Percentiles rank a stretch among this genome's conserved stretches.
These are phyloP conservation scores for Macquaria australasica DNA, from an alignment of 2,113 vertebrate genomes.

Conservation along the genomic window DNA sequence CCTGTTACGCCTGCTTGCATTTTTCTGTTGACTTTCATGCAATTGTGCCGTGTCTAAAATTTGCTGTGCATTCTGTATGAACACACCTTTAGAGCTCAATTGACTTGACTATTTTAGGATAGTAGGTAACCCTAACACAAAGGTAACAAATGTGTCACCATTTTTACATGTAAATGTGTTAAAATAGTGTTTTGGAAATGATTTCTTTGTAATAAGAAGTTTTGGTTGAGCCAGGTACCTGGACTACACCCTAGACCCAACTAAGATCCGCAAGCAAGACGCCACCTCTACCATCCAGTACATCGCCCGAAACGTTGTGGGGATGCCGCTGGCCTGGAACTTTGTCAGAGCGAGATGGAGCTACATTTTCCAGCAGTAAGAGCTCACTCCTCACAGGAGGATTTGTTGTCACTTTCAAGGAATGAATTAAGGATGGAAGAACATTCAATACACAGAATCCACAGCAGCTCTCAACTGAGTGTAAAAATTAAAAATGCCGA, in stretches of 20 bases:
- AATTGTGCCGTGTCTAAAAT: not conserved
- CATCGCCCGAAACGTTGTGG: conserved; percentile 87
- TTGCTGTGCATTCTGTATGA: not conserved
- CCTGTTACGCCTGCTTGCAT: not conserved
- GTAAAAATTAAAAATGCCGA: not conserved
- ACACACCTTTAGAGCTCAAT: not conserved
- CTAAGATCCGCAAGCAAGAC: conserved; percentile 92
- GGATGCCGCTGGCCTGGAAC: conserved; percentile 91
- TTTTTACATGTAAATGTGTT: not conserved
- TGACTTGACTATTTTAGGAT: not conserved
- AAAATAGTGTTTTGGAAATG: not conserved
- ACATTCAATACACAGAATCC: not conserved
- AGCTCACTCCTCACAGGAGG: not conserved
- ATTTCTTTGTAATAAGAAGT: not conserved
- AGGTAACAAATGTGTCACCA: not conserved
- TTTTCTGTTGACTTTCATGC: not conserved
- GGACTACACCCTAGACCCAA: conserved; percentile 85
- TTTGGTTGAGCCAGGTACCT: conserved; percentile 86
- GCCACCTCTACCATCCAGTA: conserved; percentile 87
- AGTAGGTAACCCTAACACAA: not conserved
- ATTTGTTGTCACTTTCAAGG: fast-evolving
- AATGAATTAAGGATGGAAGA: not conserved
- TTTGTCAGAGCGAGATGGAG: conserved; percentile 89
- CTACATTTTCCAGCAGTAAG: conserved; percentile 89
- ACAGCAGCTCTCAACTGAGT: not conserved